These are phyloP conservation scores for Oncorhynchus nerka DNA, from an alignment of 2,113 vertebrate species.

Conservation along the genomic window DNA sequence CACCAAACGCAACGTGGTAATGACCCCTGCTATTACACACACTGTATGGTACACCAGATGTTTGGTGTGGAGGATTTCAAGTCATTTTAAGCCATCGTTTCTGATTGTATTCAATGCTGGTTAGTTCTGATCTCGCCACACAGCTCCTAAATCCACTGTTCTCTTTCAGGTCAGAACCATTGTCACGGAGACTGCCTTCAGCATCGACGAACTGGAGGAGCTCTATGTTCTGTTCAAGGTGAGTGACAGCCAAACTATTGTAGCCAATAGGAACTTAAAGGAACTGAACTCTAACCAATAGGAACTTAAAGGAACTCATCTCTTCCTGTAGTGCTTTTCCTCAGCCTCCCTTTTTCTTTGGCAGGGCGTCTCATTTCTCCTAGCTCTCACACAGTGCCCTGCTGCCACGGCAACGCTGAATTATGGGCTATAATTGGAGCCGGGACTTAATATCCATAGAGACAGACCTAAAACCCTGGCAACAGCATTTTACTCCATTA, in stretches of 20 bases:
- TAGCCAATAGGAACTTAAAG: conserved; percentile 4
- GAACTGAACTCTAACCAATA: neutral
- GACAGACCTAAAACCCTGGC: neutral
- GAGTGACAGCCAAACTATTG: conserved; percentile 30
- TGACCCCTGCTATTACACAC: conserved; percentile 17
- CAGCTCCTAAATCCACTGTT: neutral
- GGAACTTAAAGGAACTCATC: neutral
- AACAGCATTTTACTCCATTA: neutral
- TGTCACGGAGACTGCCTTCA: conserved; percentile 93
- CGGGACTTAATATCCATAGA: neutral
- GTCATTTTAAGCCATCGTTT: neutral
- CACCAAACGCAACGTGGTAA: conserved; percentile 96
- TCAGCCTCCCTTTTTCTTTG: neutral
- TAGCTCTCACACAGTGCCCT: neutral
- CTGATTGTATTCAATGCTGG: neutral
- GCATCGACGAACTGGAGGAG: conserved; percentile 91
- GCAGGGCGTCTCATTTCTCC: neutral
- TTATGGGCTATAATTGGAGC: neutral
- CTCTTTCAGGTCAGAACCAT: conserved; percentile 88
- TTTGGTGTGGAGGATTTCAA: neutral
- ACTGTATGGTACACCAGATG: neutral
- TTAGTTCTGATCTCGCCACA: neutral
- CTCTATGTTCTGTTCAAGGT: conserved; percentile 96
- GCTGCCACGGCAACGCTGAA: neutral
- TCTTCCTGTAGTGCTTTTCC: neutral